These are phyloP conservation scores for Unio pictorum DNA, from an alignment of 2,888 invertebrate species.

Conservation along the genomic window DNA sequence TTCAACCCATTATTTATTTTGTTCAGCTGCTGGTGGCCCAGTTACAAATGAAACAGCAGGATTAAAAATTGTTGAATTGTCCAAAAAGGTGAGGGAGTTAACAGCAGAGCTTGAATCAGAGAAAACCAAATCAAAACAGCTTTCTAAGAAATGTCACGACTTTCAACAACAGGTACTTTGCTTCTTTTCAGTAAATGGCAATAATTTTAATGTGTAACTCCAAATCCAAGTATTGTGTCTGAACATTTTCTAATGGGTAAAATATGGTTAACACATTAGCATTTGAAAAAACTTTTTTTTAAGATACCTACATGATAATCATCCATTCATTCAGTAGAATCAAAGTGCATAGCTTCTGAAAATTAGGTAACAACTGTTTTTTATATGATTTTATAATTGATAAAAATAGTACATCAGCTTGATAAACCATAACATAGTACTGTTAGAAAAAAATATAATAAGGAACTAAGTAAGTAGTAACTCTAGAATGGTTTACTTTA, in stretches of 20 bases:
- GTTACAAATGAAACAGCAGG: slow-evolving; percentile 68
- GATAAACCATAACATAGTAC: no score
- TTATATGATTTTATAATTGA: no score
- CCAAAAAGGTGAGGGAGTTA: slow-evolving; percentile 69
- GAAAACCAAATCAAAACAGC: slow-evolving; percentile 64
- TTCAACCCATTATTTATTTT: not conserved
- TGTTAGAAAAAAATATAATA: no score
- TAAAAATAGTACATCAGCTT: no score
- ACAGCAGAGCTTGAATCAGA: slow-evolving; percentile 69
- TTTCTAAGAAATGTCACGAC: slow-evolving; percentile 63
- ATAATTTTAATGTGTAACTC: not conserved
- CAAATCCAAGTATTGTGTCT: not conserved
- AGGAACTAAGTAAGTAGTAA: no score
- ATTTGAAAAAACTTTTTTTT: no score
- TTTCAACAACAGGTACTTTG: slow-evolving; percentile 61
- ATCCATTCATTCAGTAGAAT: no score
- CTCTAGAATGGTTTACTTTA: no score
- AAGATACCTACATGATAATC: no score
- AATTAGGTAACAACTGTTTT: no score
- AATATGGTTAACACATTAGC: not conserved
- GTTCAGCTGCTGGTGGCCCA: slow-evolving; percentile 37
- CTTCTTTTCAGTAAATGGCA: not conserved
- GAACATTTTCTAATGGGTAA: not conserved
- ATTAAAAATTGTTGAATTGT: slow-evolving; percentile 70
- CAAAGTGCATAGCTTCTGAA: no score